Evolutionary conservation across 2,888 invertebrate species (phyloP), one percentile per base, ranked within the genome.

Genomic region (Lordiphosa fenestrarum): DNA sequence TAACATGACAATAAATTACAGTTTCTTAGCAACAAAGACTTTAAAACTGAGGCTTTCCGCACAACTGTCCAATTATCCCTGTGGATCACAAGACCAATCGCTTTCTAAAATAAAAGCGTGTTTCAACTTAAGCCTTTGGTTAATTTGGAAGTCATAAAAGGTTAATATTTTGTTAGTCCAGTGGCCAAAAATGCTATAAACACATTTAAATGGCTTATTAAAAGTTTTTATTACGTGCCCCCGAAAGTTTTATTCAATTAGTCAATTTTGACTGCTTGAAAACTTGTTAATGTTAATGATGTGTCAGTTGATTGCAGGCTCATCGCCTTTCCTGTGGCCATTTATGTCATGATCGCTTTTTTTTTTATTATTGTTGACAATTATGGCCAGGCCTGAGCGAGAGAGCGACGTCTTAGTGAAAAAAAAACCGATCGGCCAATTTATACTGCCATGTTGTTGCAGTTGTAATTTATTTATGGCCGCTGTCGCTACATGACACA

Each of bases 391-490:
- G 42, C 25, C 36, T 41, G 41, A 40, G 33, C 57, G 54, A 36
- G 19, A 54, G 53, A 51, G 49, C 53, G 55, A 52, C 25, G 59
- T 49, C 62, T 47, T 57, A 46, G 62, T 50, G 39, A 37, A 49
- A 44, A 36, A 10, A 12, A 49, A 55, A 44, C 53, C 78, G 67
- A 72, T 61, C 71, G 75, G 59, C 64, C 78, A 82, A 73, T 71
- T 65, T 71, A 69, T 71, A 82, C 75, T 73, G 77, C 67, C 71
- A 73, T 72, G 67, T 73, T 73, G 76, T 59, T 83, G 83, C 57
- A 64, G 50, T 66, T 78, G 82, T 84, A 84, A 81, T 84, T 81
- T 84, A 81, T 81, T 81, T 81, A 82, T 81, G 84, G 77, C 67
- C 59, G 71, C 73, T 83, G 77, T 80, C 71, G 73, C 59, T 64